Conservation (phyloP, 1,140 invertebrate species). For the Drosophila kohkoa region DNA sequence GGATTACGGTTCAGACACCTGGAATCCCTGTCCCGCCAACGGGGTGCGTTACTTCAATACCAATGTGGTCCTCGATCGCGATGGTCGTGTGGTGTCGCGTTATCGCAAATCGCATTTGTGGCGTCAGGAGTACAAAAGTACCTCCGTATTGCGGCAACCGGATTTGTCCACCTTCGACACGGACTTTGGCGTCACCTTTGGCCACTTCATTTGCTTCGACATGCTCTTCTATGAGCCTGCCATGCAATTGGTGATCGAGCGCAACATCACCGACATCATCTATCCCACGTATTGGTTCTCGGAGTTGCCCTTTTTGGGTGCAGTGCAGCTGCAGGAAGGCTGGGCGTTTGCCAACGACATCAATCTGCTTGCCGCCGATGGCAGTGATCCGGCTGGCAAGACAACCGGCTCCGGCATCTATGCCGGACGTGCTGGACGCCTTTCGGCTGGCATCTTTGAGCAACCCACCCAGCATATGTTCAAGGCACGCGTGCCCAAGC, state of each 20-base stretch:
- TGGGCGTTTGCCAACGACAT: constrained; percentile 86
- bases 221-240: constrained; percentile 89
- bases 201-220: constrained; percentile 91
- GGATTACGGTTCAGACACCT: constrained; percentile 18
- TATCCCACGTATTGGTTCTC: constrained; percentile 91
- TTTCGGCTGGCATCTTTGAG: constrained; percentile 62
- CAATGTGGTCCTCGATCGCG: constrained; percentile 89
- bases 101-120: constrained; percentile 91
- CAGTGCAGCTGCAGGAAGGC: constrained; percentile 85
- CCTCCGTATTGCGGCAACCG: constrained; percentile 38
- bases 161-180: constrained; percentile 86
- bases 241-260: constrained; percentile 69
- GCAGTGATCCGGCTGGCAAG: constrained; percentile 70
- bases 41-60: constrained; percentile 87
- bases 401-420: constrained; percentile 85
- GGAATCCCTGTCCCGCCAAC: constrained; percentile 43
- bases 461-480: constrained; percentile 61
- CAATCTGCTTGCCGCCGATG: constrained; percentile 86
- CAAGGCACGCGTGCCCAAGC: constrained; percentile 71
- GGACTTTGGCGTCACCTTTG: constrained; percentile 91
- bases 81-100: constrained; percentile 86
- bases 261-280: constrained; percentile 89
- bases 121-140: constrained; percentile 74
- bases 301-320: constrained; percentile 89
- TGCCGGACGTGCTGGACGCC: constrained; percentile 79